Base-by-base conservation (phyloP, 1,140 invertebrate species). In the Drosophila bipectinata region DNA sequence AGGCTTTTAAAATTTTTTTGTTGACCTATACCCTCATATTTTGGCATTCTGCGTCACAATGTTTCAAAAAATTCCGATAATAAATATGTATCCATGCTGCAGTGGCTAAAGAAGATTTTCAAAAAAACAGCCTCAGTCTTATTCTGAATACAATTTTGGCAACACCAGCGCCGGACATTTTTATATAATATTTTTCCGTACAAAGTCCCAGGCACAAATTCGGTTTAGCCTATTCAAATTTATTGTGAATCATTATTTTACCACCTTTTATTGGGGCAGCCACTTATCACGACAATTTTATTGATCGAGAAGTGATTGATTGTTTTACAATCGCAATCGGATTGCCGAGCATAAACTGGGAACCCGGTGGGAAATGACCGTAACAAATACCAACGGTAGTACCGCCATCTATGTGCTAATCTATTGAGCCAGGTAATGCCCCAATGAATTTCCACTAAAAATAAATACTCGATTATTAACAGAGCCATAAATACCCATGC, bases 291-390 rank as follows among this genome's bases (percentile, higher is more conserved):
- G 47, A 71, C 24, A 57, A 60, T 47, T 59, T 59, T 45, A 71
- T 52, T 71, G 68, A 39, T 53, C 47, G 54, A 39, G 57, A 73
- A 73, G 63, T 84, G 81, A 83, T 83, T 84, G 79, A 83, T 84
- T 66, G 72, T 62, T 76, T 83, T 72, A 72, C 51, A 39, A 54
- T 56, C 28, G 8, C 57, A 55, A 69, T 69, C 64, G 51, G 67
- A 71, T 69, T 71, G 44, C 44, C 15, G n/a, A 34, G 52, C 52
- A 48, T 57, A 32, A 69, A 52, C 24, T 10, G 10, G 14, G 15
- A 69, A 45, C 24, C 8, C 4, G 14, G 15, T 24, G 32, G 24
- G 34, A 56, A 56, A 69, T 49, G 37, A 37, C 10, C 51, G 41
- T 14, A 10, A 26, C 51, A 48, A 69, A 48, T 48, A 6, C 32